These are phyloP conservation scores for Antheraea mylitta DNA, from an alignment of 1,140 invertebrate species.

Conservation along the genomic window DNA sequence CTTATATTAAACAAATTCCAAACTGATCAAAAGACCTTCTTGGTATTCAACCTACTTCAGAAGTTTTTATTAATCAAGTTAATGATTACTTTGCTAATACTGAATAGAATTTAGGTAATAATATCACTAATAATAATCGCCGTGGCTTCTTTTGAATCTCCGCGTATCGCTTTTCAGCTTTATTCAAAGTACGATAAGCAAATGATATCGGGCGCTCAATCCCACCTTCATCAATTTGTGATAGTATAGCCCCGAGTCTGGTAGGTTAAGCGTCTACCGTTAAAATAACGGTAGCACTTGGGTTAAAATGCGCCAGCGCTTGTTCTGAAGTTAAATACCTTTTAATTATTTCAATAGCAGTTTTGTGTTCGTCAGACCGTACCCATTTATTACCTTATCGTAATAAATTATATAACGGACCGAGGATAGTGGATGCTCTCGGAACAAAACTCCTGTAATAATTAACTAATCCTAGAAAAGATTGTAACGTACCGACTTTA, in stretches of 20 bases:
- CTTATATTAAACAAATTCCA: too few species aligned
- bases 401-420: conserved; percentile 26
- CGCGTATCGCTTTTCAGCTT: conserved; percentile 7
- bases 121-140: too few species aligned
- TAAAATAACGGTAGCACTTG: conserved; percentile 22
- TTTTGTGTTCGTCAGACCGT: conserved; percentile 16
- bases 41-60: too few species aligned
- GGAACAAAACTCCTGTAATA: conserved; percentile 26
- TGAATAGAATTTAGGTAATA: too few species aligned
- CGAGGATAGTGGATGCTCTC: conserved; percentile 17
- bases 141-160: conserved; percentile 11
- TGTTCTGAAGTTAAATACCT: conserved; percentile 22
- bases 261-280: conserved; percentile 26
- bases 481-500: conserved; percentile 27
- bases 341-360: conserved; percentile 23
- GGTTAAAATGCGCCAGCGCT: conserved; percentile 26
- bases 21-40: too few species aligned
- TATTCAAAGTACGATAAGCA: conserved; percentile 1
- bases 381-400: conserved; percentile 23
- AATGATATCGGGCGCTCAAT: conserved; percentile 9
- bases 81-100: too few species aligned
- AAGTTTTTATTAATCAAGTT: too few species aligned
- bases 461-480: conserved; percentile 23
- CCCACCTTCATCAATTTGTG: conserved; percentile 14
- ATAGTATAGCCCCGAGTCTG: conserved; percentile 22